Evolutionary conservation across 1,140 invertebrate genomes (phyloP), one percentile per base, ranked within the genome.

Genomic region (Drosophila hydei): DNA sequence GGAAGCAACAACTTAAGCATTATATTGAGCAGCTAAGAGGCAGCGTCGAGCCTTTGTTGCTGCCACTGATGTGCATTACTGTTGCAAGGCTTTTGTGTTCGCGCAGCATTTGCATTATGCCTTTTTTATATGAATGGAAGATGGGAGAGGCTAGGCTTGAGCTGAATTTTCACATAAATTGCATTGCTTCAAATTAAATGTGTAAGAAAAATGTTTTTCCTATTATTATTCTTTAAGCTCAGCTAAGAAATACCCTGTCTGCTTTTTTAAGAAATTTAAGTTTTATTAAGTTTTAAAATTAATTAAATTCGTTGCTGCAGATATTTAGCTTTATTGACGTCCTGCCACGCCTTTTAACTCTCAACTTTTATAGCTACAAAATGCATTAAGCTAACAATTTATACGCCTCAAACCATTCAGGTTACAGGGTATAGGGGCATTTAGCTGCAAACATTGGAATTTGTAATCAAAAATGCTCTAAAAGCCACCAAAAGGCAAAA

Each of bases 401-500:
- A 18, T 43, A 56, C 21, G 9, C n/a, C 25, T 21, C 4, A 27
- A 6, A 9, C 14, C 7, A 27, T n/a, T 7, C n/a, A 38, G n/a
- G 25, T 19, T 27, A 47, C 48, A 48, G 55, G 9, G 36, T 3
- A 47, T 18, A 51, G 21, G 3, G 3, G 6, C 23, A 21, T 27
- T 74, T 80, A 85, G 71, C 77, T 87, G 62, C 74, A 62, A 11
- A 50, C 70, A 52, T 72, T 51, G 81, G 81, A 85, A 85, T 85
- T 85, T 87, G 81, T 87, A 85, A 85, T 85, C 81, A 87, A 85
- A 85, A 85, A 70, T 78, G 56, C 60, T 70, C 65, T 59, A 78
- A 77, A 81, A 85, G 77, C 81, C 81, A 85, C 59, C 74, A 68
- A 67, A 33, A 77, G 81, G 73, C 58, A 60, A 77, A 85, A 85